phyloP scores from a whole-genome alignment of 2,797 vertebrate species.

The Oryzias sinensis region DNA sequence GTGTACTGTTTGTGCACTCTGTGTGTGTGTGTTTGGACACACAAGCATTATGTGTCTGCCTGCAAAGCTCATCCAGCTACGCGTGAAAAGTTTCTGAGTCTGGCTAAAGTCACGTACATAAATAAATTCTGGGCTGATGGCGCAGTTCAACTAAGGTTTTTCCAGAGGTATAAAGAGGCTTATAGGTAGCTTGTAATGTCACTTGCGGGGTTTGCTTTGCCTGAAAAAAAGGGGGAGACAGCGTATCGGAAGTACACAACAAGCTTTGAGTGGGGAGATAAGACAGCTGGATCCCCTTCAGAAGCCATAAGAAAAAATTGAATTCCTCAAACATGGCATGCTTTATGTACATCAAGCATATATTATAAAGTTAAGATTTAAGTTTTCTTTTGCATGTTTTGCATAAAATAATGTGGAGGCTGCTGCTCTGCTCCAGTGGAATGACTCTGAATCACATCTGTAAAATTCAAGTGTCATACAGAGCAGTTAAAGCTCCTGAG shows the following conservation, averaged over 20 bases:
- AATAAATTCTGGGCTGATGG: constrained; percentile 62
- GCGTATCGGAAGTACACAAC: constrained; percentile 44
- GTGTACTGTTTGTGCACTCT: constrained; percentile 28
- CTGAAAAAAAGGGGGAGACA: constrained; percentile 31
- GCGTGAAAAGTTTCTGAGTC: constrained; percentile 64
- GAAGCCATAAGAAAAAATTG: constrained; percentile 61
- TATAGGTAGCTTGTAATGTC: constrained; percentile 61
- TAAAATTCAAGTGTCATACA: neutral
- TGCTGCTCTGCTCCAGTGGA: neutral
- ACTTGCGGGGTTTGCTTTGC: constrained; percentile 55
- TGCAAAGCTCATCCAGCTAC: constrained; percentile 63
- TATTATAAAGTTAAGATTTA: neutral
- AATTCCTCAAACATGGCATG: constrained; percentile 51
- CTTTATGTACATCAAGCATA: constrained; percentile 7
- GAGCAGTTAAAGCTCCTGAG: neutral
- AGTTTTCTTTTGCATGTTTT: neutral
- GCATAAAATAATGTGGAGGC: neutral
- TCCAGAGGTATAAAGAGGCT: constrained; percentile 64
- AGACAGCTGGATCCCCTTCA: constrained; percentile 49
- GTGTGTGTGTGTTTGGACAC: constrained; percentile 20
- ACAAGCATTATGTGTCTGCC: constrained; percentile 31
- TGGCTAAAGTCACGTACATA: constrained; percentile 65
- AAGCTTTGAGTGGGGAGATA: constrained; percentile 53
- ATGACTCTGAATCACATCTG: neutral
- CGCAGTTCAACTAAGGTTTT: constrained; percentile 62